Conservation (phyloP, 2,113 vertebrate species). For the Aleadryas rufinucha region DNA sequence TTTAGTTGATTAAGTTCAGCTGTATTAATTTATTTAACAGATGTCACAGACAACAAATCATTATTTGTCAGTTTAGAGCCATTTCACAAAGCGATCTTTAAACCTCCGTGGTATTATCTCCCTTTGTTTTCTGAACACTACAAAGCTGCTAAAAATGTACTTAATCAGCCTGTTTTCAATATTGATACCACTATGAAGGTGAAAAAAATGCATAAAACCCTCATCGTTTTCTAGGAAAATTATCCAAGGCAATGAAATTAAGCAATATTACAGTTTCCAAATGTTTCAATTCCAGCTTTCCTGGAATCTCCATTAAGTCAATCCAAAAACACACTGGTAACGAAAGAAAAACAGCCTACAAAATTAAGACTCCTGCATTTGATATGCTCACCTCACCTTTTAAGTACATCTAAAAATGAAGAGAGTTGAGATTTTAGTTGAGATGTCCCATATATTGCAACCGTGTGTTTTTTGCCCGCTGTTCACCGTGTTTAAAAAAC, state of each 20-base stretch:
- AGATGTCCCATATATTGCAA: not conserved
- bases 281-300: not conserved
- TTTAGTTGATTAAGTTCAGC: constrained; percentile 1
- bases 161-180: not conserved
- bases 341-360: not conserved
- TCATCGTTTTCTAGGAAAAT: not conserved
- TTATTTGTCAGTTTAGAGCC: not conserved
- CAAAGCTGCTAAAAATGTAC: not conserved
- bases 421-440: not conserved
- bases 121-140: not conserved
- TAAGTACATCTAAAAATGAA: not conserved
- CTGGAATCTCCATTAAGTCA: not conserved
- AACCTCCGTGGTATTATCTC: not conserved
- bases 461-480: not conserved
- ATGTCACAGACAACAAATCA: not conserved
- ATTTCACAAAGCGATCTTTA: not conserved
- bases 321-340: not conserved
- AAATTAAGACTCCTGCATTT: not conserved
- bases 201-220: not conserved
- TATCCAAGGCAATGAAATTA: not conserved
- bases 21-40: constrained; percentile 25
- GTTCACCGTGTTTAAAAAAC: not conserved
- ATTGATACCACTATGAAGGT: not conserved
- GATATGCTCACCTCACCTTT: not conserved
- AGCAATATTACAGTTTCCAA: not conserved